A percentile compares a stretch with the other conserved stretches of the same genome.
Evolutionary conservation across 2,888 invertebrate species (phyloP).

Genomic region (Tipula vernalis): DNA sequence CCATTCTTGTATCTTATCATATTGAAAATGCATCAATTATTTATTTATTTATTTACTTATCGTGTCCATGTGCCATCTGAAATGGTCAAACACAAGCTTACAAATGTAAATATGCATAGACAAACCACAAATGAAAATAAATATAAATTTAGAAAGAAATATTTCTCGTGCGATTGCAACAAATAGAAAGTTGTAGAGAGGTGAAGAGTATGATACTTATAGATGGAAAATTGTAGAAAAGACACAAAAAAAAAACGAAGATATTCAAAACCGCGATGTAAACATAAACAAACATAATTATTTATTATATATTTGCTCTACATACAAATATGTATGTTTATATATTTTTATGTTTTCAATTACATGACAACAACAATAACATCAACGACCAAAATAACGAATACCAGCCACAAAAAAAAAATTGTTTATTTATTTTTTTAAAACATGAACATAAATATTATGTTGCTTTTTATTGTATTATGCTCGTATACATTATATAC

Average conservation of each 20-base stretch:
- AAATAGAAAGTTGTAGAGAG: not conserved
- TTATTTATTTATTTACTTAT: not conserved
- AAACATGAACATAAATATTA: not conserved
- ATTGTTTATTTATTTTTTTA: not conserved
- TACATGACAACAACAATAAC: not conserved
- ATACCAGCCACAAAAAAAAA: not conserved
- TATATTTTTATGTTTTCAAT: not conserved
- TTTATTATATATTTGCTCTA: not conserved
- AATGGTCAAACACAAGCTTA: not conserved
- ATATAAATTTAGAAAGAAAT: not conserved
- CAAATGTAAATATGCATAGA: not conserved
- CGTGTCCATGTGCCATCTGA: not conserved
- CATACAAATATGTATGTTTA: not conserved
- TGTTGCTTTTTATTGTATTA: not conserved
- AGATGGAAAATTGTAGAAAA: not conserved
- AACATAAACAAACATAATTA: not conserved
- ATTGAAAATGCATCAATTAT: too few relatives aligned
- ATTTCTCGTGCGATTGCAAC: not conserved
- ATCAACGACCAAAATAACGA: not conserved
- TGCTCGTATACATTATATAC: too few relatives aligned
- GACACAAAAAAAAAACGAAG: not conserved
- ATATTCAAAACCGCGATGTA: not conserved
- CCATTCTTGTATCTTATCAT: too few relatives aligned
- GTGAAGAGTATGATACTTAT: not conserved
- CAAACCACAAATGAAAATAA: not conserved